Conservation (phyloP, 2,797 vertebrate genomes). For the Sebastes minor region DNA sequence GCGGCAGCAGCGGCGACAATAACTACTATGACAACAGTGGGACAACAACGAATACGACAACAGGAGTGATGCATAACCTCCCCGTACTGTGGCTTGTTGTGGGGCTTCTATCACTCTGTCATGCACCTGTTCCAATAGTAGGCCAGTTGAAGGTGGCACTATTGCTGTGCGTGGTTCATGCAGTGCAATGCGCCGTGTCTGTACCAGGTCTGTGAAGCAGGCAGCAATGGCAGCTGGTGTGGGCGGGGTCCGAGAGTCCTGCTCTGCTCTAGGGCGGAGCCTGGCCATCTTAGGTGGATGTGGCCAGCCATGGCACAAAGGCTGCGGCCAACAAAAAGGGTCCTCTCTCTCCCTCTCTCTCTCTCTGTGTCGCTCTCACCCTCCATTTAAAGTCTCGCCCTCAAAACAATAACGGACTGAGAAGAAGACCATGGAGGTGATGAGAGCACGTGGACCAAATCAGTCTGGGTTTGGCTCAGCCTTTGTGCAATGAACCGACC, state of each 20-base stretch:
- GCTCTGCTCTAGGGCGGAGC: slow-evolving; percentile 76
- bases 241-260: slow-evolving; percentile 77
- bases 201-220: slow-evolving; percentile 82
- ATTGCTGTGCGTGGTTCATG: slow-evolving; percentile 90
- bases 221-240: slow-evolving; percentile 84
- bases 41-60: slow-evolving; percentile 80
- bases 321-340: slow-evolving; percentile 68
- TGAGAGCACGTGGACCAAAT: slow-evolving; percentile 69
- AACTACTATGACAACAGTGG: slow-evolving; percentile 69
- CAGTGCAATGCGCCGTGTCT: slow-evolving; percentile 86
- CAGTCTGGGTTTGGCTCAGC: slow-evolving; percentile 71
- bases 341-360: slow-evolving; percentile 46
- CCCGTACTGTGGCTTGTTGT: slow-evolving; percentile 95
- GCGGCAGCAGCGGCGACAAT: slow-evolving; percentile 55
- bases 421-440: slow-evolving; percentile 74
- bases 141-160: slow-evolving; percentile 82
- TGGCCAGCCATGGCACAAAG: slow-evolving; percentile 69
- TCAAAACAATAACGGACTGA: slow-evolving; percentile 68
- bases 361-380: slow-evolving; percentile 65
- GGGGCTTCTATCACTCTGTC: slow-evolving; percentile 94
- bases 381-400: slow-evolving; percentile 74
- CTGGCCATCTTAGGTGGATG: slow-evolving; percentile 68
- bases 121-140: slow-evolving; percentile 92
- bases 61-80: slow-evolving; percentile 91
- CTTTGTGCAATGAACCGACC: slow-evolving; percentile 83